Evolutionary conservation across 2,113 vertebrate species (phyloP).

Genomic region (Agapornis roseicollis): DNA sequence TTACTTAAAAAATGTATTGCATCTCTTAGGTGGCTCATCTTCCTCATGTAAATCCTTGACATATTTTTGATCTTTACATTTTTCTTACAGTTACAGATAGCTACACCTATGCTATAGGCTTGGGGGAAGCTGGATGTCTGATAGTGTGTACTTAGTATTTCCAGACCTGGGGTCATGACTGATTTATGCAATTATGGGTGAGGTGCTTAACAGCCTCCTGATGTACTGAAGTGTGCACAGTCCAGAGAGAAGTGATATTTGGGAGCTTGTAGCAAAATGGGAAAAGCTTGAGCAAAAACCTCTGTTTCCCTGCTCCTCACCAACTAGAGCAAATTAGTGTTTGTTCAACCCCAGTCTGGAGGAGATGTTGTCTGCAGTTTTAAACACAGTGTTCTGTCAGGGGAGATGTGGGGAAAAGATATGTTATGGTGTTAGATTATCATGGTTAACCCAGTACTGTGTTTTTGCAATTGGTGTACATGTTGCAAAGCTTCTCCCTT

Average conservation of each 20-base stretch:
- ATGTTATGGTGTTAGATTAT: neutral
- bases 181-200: neutral
- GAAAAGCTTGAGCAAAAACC: neutral
- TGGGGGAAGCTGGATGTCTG: neutral
- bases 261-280: neutral
- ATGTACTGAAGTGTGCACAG: neutral
- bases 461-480: neutral
- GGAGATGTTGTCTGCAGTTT: neutral
- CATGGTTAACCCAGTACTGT: neutral
- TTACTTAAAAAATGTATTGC: neutral
- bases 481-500: neutral
- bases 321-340: neutral
- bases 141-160: neutral
- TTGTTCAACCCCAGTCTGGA: neutral
- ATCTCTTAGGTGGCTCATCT: neutral
- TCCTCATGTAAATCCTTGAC: neutral
- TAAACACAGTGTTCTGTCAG: neutral
- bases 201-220: neutral
- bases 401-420: neutral
- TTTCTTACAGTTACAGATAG: neutral
- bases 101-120: neutral
- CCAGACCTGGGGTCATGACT: neutral
- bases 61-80: neutral
- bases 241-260: neutral
- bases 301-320: neutral